Evolutionary conservation across 2,888 invertebrate species (phyloP).

Genomic region (Aphodius granarius): DNA sequence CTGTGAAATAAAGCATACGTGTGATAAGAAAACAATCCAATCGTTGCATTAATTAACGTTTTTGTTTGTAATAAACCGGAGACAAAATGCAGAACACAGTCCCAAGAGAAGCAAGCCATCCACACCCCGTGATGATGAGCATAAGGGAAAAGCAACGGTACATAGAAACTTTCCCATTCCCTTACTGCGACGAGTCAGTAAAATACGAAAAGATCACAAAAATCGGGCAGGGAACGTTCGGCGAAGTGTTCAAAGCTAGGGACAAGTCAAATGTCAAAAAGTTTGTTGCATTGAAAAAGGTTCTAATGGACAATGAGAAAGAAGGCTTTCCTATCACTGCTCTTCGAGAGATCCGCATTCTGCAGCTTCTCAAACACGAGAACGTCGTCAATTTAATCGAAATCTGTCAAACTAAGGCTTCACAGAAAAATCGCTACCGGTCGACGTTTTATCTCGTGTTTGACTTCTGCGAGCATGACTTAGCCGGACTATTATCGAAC

Average conservation of each 20-base stretch:
- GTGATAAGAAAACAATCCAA: background rate
- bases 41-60: background rate
- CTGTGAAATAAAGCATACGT: background rate
- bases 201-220: slow-evolving; percentile 97
- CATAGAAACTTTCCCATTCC: slow-evolving; percentile 82
- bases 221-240: slow-evolving; percentile 99
- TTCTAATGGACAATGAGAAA: slow-evolving; percentile 99
- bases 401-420: slow-evolving; percentile 92
- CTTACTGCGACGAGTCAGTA: slow-evolving; percentile 85
- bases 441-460: slow-evolving; percentile 95
- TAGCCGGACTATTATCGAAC: slow-evolving; percentile 94
- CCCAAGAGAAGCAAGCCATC: slow-evolving; percentile 25
- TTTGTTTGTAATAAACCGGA: slow-evolving; percentile 2
- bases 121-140: slow-evolving; percentile 44
- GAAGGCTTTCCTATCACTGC: slow-evolving; percentile 99
- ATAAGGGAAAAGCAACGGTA: slow-evolving; percentile 57
- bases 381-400: slow-evolving; percentile 97
- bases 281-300: slow-evolving; percentile 98
- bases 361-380: slow-evolving; percentile 92
- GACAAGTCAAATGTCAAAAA: slow-evolving; percentile 84
- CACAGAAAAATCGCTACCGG: slow-evolving; percentile 69
- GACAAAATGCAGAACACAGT: slow-evolving; percentile 23
- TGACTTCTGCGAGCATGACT: slow-evolving; percentile 98
- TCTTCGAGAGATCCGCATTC: slow-evolving; percentile 91
- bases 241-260: slow-evolving; percentile 96